Base-by-base conservation (phyloP, 2,797 vertebrate species). In the Labeo calbasu region DNA sequence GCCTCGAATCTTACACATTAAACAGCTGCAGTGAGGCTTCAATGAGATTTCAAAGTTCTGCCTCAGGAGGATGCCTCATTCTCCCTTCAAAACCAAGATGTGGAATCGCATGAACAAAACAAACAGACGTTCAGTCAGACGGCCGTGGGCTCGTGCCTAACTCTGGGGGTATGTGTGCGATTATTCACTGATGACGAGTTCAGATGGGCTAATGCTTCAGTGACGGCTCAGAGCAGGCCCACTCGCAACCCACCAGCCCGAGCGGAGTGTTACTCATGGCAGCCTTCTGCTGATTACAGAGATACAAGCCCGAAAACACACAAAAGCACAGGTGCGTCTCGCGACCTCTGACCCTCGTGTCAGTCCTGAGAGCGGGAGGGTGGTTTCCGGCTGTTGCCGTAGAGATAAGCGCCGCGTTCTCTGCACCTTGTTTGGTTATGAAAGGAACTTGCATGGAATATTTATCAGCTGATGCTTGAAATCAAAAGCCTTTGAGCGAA, bases 371-470 rank as follows among this genome's bases (percentile, higher is more conserved):
- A 88, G 89, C 80, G 87, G 83, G 86, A 91, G 84, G 87, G 85
- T 88, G 88, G 89, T 72, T 83, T 89, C 88, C 90, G 88, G 90
- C 91, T 90, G 92, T 93, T 88, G 90, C 59, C 85, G 89, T 87
- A 93, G 90, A 83, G 84, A 93, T 94, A 94, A 92, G 92, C 87
- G 88, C 91, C 86, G 88, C 92, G 93, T 92, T 93, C 91, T 89
- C 91, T 90, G 91, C 92, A 92, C 91, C 92, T 93, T 92, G 91
- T 92, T 93, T 91, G 91, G 91, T 93, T 92, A 89, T 92, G 92
- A 94, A 94, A 93, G 92, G 92, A 91, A 93, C 92, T 93, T 90
- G 86, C 91, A 92, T 90, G 86, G 94, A 95, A 95, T 95, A 95
- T 93, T 94, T 95, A 95, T 88, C 90, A 94, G 94, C 73, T 89